Conservation (phyloP, 1,140 invertebrate species). For the Berghia stephanieae region DNA sequence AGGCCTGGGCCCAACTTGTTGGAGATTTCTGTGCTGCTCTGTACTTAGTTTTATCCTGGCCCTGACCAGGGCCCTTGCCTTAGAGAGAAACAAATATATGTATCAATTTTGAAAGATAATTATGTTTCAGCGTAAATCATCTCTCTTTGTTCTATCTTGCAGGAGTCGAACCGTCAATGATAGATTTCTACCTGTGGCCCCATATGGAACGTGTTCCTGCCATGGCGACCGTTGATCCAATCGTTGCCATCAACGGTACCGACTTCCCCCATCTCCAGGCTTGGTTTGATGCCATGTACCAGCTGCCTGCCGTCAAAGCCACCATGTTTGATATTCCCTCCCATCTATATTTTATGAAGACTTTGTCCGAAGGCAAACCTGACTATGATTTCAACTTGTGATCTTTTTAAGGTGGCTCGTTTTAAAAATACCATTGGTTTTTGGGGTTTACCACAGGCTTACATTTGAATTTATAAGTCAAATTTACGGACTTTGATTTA, state of each 20-base stretch:
- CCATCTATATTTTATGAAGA: constrained; percentile 40
- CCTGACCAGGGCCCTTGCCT: too few species aligned
- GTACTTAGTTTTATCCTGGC: too few species aligned
- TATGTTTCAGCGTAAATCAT: too few species aligned
- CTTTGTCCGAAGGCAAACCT: constrained; percentile 36
- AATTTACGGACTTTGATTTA: too few species aligned
- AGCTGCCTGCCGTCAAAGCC: constrained; percentile 46
- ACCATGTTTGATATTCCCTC: constrained; percentile 36
- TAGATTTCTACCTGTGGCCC: constrained; percentile 56
- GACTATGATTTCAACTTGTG: constrained; percentile 50
- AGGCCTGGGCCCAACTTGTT: too few species aligned
- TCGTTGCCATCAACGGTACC: constrained; percentile 31
- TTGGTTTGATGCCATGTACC: constrained; percentile 48
- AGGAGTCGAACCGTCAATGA: constrained; percentile 43
- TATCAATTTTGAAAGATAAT: too few species aligned
- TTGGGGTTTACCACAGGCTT: too few species aligned
- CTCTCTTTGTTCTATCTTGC: constrained; percentile 26
- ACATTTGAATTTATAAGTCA: too few species aligned
- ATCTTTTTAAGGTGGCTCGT: too few species aligned
- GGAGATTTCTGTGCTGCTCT: too few species aligned
- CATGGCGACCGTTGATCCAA: constrained; percentile 29
- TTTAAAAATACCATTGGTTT: too few species aligned
- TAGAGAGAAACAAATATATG: too few species aligned
- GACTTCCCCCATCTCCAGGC: constrained; percentile 43
- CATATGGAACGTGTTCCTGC: constrained; percentile 51